Percentiles rank a stretch among this genome's conserved stretches.
Conservation (phyloP, 2,113 vertebrate genomes). For the Maylandia zebra region DNA sequence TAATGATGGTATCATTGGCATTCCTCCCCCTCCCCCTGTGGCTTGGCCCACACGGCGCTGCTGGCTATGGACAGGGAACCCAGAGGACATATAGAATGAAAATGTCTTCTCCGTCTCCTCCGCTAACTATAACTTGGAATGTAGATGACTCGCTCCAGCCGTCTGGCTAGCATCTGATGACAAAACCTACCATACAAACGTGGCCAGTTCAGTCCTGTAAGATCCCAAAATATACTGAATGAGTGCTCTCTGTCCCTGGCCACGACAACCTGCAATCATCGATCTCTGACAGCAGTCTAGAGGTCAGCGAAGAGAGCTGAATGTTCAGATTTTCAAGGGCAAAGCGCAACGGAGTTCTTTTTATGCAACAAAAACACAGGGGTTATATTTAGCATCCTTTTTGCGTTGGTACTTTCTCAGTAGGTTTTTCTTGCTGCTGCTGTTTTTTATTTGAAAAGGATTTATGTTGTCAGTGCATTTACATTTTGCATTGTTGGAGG, state of each 20-base stretch:
- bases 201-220: constrained; percentile 6
- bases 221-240: constrained; percentile 39
- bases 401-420: not conserved
- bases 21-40: constrained; percentile 9
- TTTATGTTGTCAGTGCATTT: not conserved
- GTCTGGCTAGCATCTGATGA: not conserved
- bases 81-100: constrained; percentile 22
- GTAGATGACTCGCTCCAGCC: not conserved
- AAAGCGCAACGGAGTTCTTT: not conserved
- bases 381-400: not conserved
- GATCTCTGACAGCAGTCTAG: constrained; percentile 18
- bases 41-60: not conserved
- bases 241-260: constrained; percentile 9
- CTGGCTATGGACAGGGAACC: not conserved
- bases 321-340: not conserved
- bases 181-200: constrained; percentile 7
- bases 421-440: not conserved
- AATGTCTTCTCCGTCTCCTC: not conserved
- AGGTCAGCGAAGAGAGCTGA: constrained; percentile 5
- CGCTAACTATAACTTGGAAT: not conserved
- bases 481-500: not conserved
- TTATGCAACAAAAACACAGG: not conserved
- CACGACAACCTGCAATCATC: constrained; percentile 37
- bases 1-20: constrained; percentile 11
- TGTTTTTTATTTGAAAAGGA: not conserved